Base-by-base conservation (phyloP, 64 coral and sea anemone species). In the Porites lutea region DNA sequence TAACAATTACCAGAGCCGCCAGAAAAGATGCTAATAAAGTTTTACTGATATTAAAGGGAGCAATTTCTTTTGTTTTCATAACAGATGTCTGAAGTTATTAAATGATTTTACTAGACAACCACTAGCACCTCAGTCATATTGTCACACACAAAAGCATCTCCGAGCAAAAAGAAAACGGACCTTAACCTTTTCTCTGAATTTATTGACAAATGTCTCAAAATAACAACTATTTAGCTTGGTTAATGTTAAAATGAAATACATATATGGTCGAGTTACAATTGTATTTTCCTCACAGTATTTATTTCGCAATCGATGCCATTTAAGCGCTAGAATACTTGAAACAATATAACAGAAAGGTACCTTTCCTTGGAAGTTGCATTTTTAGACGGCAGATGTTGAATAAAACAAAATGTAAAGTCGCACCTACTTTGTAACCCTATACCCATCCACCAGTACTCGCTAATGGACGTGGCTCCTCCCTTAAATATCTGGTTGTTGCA, bases 381-480 rank as follows among this genome's bases (percentile, higher is more conserved):
- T 82, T n/a, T 51, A 83, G 43, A n/a, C 48, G 81, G 46, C 81
- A 83, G 81, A 66, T 83, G 62, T 65, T 67, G 47, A 50, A 83
- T 83, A 50, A 63, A 83, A 83, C 66, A 68, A 46, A 46, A 67
- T 83, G 66, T 67, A 83, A 83, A 20, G 48, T 19, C 46, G 62
- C 46, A 1, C 18, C 10, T 52, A 49, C 8, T 50, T 67, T 3
- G 81, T 83, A 83, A 83, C 68, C 48, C 48, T 83, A 83, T 67
- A 83, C 81, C 16, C 10, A 49, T 66, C 81, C 62, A 83, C 81
- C 62, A 67, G 81, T 83, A 59, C 43, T 7, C 8, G 5, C 45
- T 83, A 83, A 83, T 83, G 81, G 81, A 83, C 46, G 6, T 49
- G 68, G 81, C 81, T 63, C 62, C 81, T 83, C 81, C 81, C 81